A percentile compares a stretch with the other conserved stretches of the same genome.
These are phyloP conservation scores for Metellina segmentata DNA, from an alignment of 2,888 invertebrate genomes.

Conservation along the genomic window DNA sequence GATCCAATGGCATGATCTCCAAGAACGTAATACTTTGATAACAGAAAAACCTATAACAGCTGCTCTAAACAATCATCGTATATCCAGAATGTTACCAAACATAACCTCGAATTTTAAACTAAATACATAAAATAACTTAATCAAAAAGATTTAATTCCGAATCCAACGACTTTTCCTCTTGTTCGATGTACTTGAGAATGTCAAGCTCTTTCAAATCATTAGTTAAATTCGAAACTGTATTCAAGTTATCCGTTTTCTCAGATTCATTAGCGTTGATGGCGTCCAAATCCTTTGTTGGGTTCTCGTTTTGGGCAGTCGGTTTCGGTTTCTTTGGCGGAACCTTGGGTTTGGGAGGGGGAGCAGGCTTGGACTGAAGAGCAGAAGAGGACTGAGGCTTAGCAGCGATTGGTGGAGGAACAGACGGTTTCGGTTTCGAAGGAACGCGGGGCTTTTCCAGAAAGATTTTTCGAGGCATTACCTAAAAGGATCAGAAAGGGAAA, in stretches of 20 bases:
- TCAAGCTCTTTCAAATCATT: slow-evolving; percentile 63
- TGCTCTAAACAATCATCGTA: slow-evolving; percentile 3
- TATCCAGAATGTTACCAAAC: neutral
- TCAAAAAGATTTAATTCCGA: slow-evolving; percentile 69
- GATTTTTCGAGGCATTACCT: slow-evolving; percentile 71
- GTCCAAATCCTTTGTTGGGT: slow-evolving; percentile 39
- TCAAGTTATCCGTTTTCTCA: slow-evolving; percentile 19
- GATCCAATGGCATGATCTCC: neutral
- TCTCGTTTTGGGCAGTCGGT: neutral
- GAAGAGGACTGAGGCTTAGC: slow-evolving; percentile 18
- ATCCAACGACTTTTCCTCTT: slow-evolving; percentile 56
- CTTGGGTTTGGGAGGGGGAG: slow-evolving; percentile 54
- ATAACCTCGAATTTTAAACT: neutral
- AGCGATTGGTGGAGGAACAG: slow-evolving; percentile 32
- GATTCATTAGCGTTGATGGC: slow-evolving; percentile 45
- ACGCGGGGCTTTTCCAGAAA: slow-evolving; percentile 41
- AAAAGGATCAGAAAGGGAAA: neutral
- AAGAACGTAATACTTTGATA: slow-evolving; percentile 1
- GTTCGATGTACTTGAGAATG: slow-evolving; percentile 72
- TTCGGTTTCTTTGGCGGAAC: slow-evolving; percentile 47
- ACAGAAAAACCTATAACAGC: neutral
- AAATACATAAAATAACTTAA: slow-evolving; percentile 12
- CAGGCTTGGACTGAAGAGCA: slow-evolving; percentile 34
- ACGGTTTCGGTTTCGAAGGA: slow-evolving; percentile 40
- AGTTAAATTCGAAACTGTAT: slow-evolving; percentile 19